Base-by-base conservation (phyloP, 2,888 invertebrate species). In the Apodemia mormo region DNA sequence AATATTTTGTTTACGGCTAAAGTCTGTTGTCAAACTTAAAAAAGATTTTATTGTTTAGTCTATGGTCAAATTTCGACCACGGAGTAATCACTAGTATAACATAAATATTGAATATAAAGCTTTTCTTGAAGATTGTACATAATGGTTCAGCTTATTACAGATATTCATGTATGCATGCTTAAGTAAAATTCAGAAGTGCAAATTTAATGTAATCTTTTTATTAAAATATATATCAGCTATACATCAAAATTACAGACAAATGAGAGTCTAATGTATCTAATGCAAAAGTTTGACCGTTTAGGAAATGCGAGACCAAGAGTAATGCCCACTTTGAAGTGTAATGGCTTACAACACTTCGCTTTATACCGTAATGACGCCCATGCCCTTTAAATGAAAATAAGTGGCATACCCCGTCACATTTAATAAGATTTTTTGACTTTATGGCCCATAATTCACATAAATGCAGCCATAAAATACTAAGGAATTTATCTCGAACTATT, bases 321-420 rank as follows among this genome's bases (percentile, higher is more conserved):
- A 77, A 77, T 77, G 76, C 72, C 70, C 68, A 70, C 71, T 74
- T 73, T 69, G 70, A 73, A 73, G 70, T 74, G 70, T 77, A 77
- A 78, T 77, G 74, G 77, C 75, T 72, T 75, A 78, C 76, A 75
- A 72, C 76, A 77, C 73, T 75, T 76, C 73, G 77, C 77, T 78
- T 72, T 76, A 72, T 70, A 68, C 73, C 65, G 45, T 71, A 73
- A 74, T 73, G 68, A 12, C 45, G 45, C 66, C 73, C 68, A 72
- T 71, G 58, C 67, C 68, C 64, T 58, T 66, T 70, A 70, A 71
- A 72, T 73, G 72, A 74, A 69, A 72, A 74, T 70, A 73, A 73
- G 72, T 71, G 66, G 69, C 69, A 65, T 72, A 69, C 70, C 71
- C 12, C 30, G 22, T n/a, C 14, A 49, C 14, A 14, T 56, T 56